Base-by-base conservation (phyloP, 2,888 invertebrate genomes). In the Diadegma fenestrale region DNA sequence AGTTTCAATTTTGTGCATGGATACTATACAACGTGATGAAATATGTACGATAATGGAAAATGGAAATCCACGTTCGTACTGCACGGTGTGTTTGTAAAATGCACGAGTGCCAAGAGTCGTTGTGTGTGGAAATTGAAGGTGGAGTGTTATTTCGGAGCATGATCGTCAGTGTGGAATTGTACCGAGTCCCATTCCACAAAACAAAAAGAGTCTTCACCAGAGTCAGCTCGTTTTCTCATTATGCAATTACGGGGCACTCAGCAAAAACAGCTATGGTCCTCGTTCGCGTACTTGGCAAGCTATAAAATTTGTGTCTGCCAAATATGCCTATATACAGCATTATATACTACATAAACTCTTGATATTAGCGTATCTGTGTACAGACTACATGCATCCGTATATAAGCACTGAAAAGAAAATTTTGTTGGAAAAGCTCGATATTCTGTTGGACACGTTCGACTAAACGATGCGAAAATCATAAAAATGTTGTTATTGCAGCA, bases 221-320 rank as follows among this genome's bases (percentile, higher is more conserved):
- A 51, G 48, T 64, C 68, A 63, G 64, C 71, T 64, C 63, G 71
- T 84, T 80, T 80, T 71, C 54, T 71, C 43, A 43, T 79, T 77
- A 45, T 72, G 37, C 63, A 80, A 84, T 80, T 76, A 77, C 22
- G 26, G 12, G 54, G 64, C 43, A 80, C 69, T 83, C 69, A 80
- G 69, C 51, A 80, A 64, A 84, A 69, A 76, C 71, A 37, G 75
- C 19, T 8, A 54, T 71, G 51, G n/a, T n/a, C 17, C 22, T 69
- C 30, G 22, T 58, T n/a, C 30, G 54, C 43, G 48, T 48, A 72
- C 61, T 58, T 37, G 41, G 26, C 17, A 48, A 72, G 61, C 48
- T 43, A 14, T 33, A 51, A 84, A 77, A 78, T 43, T 43, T 2
- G 8, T 19, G 17, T n/a, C n/a, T 68, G 45, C 61, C 22, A 45